Evolutionary conservation across 2,888 invertebrate genomes (phyloP), one percentile per base, ranked within the genome.

Genomic region (Nemotelus nigrinus): DNA sequence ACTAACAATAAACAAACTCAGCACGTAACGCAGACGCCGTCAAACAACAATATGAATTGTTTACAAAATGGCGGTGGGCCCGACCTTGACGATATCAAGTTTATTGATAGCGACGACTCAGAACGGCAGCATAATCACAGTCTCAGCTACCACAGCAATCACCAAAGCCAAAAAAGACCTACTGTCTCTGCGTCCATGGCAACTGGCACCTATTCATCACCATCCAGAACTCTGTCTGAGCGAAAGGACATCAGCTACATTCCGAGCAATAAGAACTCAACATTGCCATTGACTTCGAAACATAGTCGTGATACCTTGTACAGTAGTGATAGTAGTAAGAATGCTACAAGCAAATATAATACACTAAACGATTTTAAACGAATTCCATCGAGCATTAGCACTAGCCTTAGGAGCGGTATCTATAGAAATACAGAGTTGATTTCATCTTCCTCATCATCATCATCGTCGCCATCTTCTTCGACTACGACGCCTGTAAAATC

Each of bases 31-130:
- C 78, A 75, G 44, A 79, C 65, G 53, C 78, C 79, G 71, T 80
- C 80, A 70, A 81, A 80, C 78, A 81, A 81, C 64, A 81, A 80
- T 75, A 80, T 79, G 78, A 80, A 80, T 79, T 79, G 78, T 64
- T 63, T 80, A 68, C 78, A 79, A 55, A 80, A 78, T 74, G 74
- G 68, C 68, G 44, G 76, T 39, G 79, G 80, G 25, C 76, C 77
- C 41, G 70, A 70, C 63, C 76, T 81, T 45, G 81, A 83, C 79
- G 82, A 82, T 78, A 82, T 80, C 44, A 82, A 82, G 80, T 83
- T 81, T 77, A 83, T 80, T 81, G 81, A 81, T 76, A 82, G 81
- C 77, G 81, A 80, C 80, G 82, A 82, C 68, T 80, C 80, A 10
- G 80, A 76, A 70, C 71, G 78, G 55, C 77, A 79, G 53, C 80